phyloP scores from a whole-genome alignment of 2,797 vertebrate species.

The Syngnathus acus region DNA sequence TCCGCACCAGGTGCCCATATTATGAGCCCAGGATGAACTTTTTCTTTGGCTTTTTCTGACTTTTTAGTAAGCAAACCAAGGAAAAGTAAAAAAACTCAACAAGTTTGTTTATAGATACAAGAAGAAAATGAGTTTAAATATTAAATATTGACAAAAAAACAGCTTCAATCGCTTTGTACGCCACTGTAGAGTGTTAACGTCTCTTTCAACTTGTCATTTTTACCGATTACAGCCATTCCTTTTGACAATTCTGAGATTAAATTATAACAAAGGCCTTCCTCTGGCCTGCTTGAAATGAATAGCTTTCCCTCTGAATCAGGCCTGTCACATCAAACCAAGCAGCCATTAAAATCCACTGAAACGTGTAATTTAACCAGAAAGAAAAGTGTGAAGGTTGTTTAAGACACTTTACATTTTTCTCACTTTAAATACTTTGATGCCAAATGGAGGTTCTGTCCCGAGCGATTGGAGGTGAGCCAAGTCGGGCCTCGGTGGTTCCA shows the following conservation, averaged over 20 bases:
- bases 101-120: not conserved
- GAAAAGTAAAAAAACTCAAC: not conserved
- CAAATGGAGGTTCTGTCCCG: slow-evolving; percentile 35
- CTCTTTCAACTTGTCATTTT: slow-evolving; percentile 29
- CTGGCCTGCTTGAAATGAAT: slow-evolving; percentile 43
- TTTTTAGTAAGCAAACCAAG: not conserved
- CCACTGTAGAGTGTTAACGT: slow-evolving; percentile 6
- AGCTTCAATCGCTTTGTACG: not conserved
- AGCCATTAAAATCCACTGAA: slow-evolving; percentile 83
- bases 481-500: slow-evolving; percentile 28
- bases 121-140: not conserved
- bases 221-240: slow-evolving; percentile 35
- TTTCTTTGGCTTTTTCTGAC: not conserved
- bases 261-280: slow-evolving; percentile 25
- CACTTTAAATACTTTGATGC: not conserved
- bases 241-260: slow-evolving; percentile 16
- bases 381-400: slow-evolving; percentile 67
- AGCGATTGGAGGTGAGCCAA: slow-evolving; percentile 30
- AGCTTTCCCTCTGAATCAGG: slow-evolving; percentile 67
- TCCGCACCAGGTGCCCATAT: slow-evolving; percentile 32
- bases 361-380: slow-evolving; percentile 84
- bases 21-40: not conserved
- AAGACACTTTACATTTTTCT: slow-evolving; percentile 18
- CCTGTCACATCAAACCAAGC: slow-evolving; percentile 76
- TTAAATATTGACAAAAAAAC: not conserved